Evolutionary conservation across 2,888 invertebrate species (phyloP), one percentile per base, ranked within the genome.

Genomic region (Apamea crenata): DNA sequence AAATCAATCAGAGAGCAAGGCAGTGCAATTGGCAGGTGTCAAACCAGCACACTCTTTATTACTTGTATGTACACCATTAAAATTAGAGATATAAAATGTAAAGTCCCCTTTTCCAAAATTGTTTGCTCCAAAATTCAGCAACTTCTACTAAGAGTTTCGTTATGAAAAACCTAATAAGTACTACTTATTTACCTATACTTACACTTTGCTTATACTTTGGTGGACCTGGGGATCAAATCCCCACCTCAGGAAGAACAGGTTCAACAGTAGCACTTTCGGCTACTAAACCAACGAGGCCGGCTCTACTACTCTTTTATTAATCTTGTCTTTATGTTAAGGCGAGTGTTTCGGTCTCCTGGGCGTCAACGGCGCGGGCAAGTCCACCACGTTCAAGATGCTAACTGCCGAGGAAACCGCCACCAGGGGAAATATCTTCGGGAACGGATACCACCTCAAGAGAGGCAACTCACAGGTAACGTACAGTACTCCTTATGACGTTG

Each of bases 331-430:
- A 5, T 67, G 4, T 71, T 5, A 56, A 91, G 98, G 98, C 5
- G 98, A 98, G 94, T 99, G 99, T 91, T 98, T 99, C 91, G 99
- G 99, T 0, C 95, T 99, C 50, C 95, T 99, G 77, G 99, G 99
- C 0, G 98, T 98, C n/a, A 99, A 99, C 93, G 99, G 99, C 21
- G 99, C 99, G 1, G 99, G 99, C 14, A 99, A 99, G 94, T 98
- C 98, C 0, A 98, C 98, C 6, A 98, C 99, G 0, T 99, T 99
- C 94, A 98, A 98, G 93, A 98, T 99, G 98, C 95, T 99, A 74
- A 98, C 98, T 0, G 98, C 98, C 0, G 98, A 98, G 91, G 97
- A 97, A 82, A 93, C 93, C 32, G 88, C 96, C 84, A 97, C 97
- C 0, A 88, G 92, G 1, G 97, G 97, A 0, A 83, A 87, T 0